phyloP scores from a whole-genome alignment of 2,888 invertebrate genomes.

The Agriotes lineatus region DNA sequence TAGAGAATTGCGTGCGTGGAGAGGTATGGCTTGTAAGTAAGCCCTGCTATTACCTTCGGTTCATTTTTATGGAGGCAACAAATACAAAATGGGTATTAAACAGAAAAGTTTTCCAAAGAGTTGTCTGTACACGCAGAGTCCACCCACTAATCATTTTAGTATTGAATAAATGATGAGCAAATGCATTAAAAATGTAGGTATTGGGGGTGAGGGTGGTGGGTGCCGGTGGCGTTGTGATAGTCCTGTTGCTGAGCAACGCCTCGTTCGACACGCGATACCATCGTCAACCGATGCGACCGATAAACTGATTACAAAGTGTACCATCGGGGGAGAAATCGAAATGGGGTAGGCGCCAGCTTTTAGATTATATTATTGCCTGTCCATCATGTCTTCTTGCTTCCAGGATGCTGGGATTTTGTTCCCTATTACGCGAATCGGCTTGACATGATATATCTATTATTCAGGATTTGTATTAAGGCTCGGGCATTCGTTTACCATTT shows the following conservation, averaged over 20 bases:
- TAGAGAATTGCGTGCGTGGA: conserved; percentile 41
- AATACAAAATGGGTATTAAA: conserved; percentile 50
- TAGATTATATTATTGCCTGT: conserved; percentile 43
- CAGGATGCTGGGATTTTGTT: conserved; percentile 21
- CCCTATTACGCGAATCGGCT: conserved; percentile 15
- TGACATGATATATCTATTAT: conserved; percentile 22
- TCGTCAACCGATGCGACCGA: conserved; percentile 61
- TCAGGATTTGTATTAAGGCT: conserved; percentile 16
- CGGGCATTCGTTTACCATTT: conserved; percentile 9
- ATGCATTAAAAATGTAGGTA: conserved; percentile 63
- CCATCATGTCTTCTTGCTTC: conserved; percentile 33
- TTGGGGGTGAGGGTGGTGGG: conserved; percentile 53
- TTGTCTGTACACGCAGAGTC: conserved; percentile 56
- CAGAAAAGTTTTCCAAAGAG: conserved; percentile 52
- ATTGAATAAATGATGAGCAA: conserved; percentile 64
- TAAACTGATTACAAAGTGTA: conserved; percentile 48
- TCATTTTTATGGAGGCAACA: conserved; percentile 45
- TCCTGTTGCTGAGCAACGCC: conserved; percentile 61
- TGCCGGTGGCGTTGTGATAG: conserved; percentile 60
- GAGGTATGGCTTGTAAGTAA: conserved; percentile 36
- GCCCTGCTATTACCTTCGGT: conserved; percentile 40
- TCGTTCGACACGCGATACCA: conserved; percentile 63
- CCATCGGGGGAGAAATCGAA: conserved; percentile 39
- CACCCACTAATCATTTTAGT: conserved; percentile 64
- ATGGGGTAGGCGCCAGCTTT: conserved; percentile 39